Conservation (phyloP, 2,888 invertebrate species). For the Rhorus exstirpatorius region DNA sequence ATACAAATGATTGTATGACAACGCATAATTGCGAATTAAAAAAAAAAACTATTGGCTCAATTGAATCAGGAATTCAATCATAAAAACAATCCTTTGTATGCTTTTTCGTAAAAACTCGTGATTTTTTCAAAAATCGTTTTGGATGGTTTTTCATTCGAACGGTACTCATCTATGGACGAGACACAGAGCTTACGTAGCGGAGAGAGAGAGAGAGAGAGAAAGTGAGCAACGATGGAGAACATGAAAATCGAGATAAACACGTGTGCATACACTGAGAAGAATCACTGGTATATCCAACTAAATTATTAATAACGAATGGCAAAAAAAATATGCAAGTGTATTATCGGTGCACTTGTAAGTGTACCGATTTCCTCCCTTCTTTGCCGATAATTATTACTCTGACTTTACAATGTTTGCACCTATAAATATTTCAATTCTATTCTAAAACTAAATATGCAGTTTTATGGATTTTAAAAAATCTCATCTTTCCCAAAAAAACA, state of each 20-base stretch:
- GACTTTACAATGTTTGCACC: no score
- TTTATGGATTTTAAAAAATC: no score
- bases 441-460: no score
- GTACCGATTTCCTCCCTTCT: no score
- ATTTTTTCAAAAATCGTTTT: background rate
- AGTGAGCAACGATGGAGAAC: constrained; percentile 3
- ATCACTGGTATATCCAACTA: no score
- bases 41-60: background rate
- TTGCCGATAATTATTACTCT: no score
- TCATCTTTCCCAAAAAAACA: no score
- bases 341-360: no score
- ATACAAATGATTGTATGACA: background rate
- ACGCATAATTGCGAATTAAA: background rate
- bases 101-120: background rate
- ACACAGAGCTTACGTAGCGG: constrained; percentile 10
- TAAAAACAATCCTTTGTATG: background rate
- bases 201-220: background rate
- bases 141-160: background rate
- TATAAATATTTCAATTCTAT: no score
- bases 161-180: background rate
- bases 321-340: no score
- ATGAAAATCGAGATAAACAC: background rate
- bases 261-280: background rate
- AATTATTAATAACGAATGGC: no score
- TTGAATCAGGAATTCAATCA: background rate